Evolutionary conservation across 2,888 invertebrate species (phyloP).

Genomic region (Epistrophella euchroma): DNA sequence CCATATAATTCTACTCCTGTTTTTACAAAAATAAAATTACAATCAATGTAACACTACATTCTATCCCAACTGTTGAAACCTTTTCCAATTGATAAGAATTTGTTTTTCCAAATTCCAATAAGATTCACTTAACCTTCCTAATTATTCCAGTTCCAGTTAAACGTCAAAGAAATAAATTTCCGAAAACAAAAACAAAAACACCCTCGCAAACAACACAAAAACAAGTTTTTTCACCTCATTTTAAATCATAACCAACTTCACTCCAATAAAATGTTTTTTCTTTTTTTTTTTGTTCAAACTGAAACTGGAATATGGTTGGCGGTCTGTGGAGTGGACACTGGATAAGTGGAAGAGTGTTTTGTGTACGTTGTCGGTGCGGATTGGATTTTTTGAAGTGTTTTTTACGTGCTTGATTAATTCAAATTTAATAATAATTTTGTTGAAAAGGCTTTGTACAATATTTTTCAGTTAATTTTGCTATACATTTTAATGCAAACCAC

Average conservation of each 20-base stretch:
- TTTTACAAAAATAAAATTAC: background rate
- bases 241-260: conserved; percentile 63
- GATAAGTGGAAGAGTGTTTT: conserved; percentile 53
- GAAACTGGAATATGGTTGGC: conserved; percentile 53
- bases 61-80: conserved; percentile 31
- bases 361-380: conserved; percentile 66
- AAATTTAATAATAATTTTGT: conserved; percentile 13
- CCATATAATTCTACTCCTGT: too few species aligned
- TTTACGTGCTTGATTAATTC: conserved; percentile 47
- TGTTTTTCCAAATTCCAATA: conserved; percentile 43
- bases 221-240: conserved; percentile 19
- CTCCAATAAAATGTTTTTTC: conserved; percentile 15
- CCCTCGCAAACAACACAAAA: conserved; percentile 57
- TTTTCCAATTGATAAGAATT: conserved; percentile 4
- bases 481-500: conserved; percentile 29
- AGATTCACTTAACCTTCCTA: conserved; percentile 36
- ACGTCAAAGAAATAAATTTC: conserved; percentile 44
- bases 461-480: conserved; percentile 17
- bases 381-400: conserved; percentile 59
- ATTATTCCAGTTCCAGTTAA: conserved; percentile 62
- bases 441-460: conserved; percentile 25
- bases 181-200: conserved; percentile 73
- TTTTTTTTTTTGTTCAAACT: conserved; percentile 33
- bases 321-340: conserved; percentile 36
- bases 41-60: background rate